phyloP scores from a whole-genome alignment of 2,888 invertebrate genomes.

The Dolomedes plantarius region DNA sequence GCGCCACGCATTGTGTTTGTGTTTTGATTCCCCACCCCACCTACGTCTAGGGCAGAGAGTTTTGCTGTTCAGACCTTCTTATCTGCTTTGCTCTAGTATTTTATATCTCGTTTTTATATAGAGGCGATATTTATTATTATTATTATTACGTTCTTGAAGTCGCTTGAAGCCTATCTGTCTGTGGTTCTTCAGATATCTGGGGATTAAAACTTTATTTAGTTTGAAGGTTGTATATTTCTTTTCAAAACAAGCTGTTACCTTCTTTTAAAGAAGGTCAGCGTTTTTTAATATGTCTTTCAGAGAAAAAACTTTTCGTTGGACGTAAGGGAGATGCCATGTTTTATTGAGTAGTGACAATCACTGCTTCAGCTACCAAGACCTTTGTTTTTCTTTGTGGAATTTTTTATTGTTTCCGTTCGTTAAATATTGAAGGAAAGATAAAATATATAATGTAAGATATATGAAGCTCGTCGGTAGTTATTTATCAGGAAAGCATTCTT shows the following conservation, averaged over 20 bases:
- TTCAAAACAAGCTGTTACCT: conserved; percentile 22
- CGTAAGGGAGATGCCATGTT: conserved; percentile 25
- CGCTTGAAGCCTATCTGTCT: conserved; percentile 35
- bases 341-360: conserved; percentile 58
- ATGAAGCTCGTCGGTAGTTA: no score
- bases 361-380: not conserved
- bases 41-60: not conserved
- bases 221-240: conserved; percentile 25
- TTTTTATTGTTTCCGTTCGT: no score
- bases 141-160: conserved; percentile 2
- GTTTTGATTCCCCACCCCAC: conserved; percentile 50
- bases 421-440: no score
- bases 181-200: conserved; percentile 20
- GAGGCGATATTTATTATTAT: conserved; percentile 16
- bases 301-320: not conserved
- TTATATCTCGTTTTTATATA: conserved; percentile 44
- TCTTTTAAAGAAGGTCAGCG: conserved; percentile 28
- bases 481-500: no score
- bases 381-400: not conserved
- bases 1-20: conserved; percentile 70
- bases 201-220: conserved; percentile 12
- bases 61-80: conserved; percentile 45
- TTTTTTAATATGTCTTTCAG: conserved; percentile 38
- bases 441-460: no score
- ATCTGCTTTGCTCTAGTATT: conserved; percentile 52